These are phyloP conservation scores for Danio jaintianensis DNA, from an alignment of 2,797 vertebrate genomes.

Conservation along the genomic window DNA sequence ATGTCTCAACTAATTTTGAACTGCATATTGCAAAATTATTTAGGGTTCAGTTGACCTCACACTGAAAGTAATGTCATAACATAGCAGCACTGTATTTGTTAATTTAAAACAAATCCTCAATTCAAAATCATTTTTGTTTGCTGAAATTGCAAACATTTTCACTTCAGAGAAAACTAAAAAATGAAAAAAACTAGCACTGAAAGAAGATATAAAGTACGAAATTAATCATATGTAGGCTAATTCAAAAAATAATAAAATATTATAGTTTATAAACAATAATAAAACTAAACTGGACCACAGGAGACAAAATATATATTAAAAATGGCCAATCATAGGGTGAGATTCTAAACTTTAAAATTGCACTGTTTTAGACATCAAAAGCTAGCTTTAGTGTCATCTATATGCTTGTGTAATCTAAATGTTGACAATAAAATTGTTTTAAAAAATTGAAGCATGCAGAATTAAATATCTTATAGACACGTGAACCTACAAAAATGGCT, in stretches of 20 bases:
- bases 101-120: not conserved
- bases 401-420: not conserved
- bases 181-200: not conserved
- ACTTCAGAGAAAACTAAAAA: not conserved
- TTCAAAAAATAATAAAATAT: not conserved
- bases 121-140: not conserved
- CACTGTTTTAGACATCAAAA: not conserved
- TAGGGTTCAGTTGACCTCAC: not conserved
- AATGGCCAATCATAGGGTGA: too few species aligned
- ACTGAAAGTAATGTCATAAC: not conserved
- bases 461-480: not conserved
- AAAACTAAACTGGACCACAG: not conserved
- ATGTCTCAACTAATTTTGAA: not conserved
- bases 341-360: too few species aligned
- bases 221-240: too few species aligned
- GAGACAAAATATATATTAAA: too few species aligned
- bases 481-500: not conserved
- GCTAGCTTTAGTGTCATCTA: not conserved
- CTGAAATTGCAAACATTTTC: too few species aligned
- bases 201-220: not conserved
- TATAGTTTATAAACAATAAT: not conserved
- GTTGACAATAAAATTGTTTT: not conserved
- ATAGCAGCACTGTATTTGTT: too few species aligned
- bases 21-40: not conserved
- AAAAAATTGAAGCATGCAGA: not conserved